Evolutionary conservation across 1,140 invertebrate genomes (phyloP).

Genomic region (Magallana ariakensis): DNA sequence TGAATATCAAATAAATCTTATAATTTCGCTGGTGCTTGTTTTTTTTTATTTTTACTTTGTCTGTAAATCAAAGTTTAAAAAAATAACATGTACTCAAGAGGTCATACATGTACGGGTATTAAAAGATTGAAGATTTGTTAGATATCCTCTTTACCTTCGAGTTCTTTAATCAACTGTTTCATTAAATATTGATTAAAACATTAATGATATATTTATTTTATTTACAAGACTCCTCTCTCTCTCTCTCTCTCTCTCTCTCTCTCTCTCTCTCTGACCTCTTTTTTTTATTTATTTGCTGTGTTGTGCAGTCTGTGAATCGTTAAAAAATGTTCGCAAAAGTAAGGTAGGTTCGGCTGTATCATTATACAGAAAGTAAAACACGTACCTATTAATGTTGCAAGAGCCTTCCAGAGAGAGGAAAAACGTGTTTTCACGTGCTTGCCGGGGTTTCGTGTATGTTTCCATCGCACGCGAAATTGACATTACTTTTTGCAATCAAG

Average conservation of each 20-base stretch:
- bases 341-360: background rate
- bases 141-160: too few relatives aligned
- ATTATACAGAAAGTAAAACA: background rate
- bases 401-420: background rate
- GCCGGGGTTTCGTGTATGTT: background rate
- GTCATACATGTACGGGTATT: too few relatives aligned
- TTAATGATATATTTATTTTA: too few relatives aligned
- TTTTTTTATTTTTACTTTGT: too few relatives aligned
- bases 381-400: conserved; percentile 12
- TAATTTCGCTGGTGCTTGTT: too few relatives aligned
- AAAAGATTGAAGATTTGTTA: too few relatives aligned
- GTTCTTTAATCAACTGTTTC: too few relatives aligned
- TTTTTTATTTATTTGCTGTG: background rate
- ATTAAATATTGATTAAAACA: too few relatives aligned
- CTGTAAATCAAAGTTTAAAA: too few relatives aligned
- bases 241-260: background rate
- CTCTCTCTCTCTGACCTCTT: background rate
- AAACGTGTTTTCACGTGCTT: conserved; percentile 8
- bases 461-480: background rate
- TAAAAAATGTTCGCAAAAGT: background rate
- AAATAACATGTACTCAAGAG: too few relatives aligned
- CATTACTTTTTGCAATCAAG: conserved; percentile 28
- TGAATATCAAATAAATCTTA: too few relatives aligned
- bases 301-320: background rate
- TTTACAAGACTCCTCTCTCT: too few relatives aligned